Evolutionary conservation across 2,888 invertebrate genomes (phyloP), one percentile per base, ranked within the genome.

Genomic region (Timema cristinae): DNA sequence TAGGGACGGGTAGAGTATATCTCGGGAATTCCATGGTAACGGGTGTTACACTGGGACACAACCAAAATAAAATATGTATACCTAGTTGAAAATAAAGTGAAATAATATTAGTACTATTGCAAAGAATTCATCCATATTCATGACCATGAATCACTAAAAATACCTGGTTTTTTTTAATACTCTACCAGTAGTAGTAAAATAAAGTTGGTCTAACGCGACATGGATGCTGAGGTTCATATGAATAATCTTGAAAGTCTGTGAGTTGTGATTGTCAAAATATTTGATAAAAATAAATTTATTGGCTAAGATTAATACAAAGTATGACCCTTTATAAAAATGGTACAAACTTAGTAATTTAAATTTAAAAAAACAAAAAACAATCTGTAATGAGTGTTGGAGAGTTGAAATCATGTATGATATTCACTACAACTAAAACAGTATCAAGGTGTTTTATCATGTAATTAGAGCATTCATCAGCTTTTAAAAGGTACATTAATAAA

Each of bases 21-120:
- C 11, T 59, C 61, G 47, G 61, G 9, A 7, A 61, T 61, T 61
- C 61, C 61, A 61, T 61, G 47, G 61, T 61, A 61, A 61, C 32
- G 61, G 61, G 61, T 61, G 61, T 61, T 61, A 61, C 61, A 61
- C 6, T 11, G 32, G 47, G 5, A 61, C 15, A n/a, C n/a, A n/a
- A n/a, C n/a, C n/a, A n/a, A n/a, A 61, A 61, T 47, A 61, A 61
- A 61, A 7, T 10, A 15, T 9, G 16, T 11, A 15, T 47, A 47
- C 16, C 15, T 56, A 61, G 7, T 6, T 15, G 47, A 61, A 61
- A 47, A 61, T 47, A 61, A 7, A 61, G 7, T 7, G 16, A 47
- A 16, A 5, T 16, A 6, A 16, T 16, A 47, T 47, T 8, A 47
- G 16, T 7, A 61, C 7, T 11, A 61, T 15, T 47, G 32, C 61